Evolutionary conservation across 2,113 vertebrate genomes (phyloP).

Genomic region (Sinocyclocheilus anophthalmus): DNA sequence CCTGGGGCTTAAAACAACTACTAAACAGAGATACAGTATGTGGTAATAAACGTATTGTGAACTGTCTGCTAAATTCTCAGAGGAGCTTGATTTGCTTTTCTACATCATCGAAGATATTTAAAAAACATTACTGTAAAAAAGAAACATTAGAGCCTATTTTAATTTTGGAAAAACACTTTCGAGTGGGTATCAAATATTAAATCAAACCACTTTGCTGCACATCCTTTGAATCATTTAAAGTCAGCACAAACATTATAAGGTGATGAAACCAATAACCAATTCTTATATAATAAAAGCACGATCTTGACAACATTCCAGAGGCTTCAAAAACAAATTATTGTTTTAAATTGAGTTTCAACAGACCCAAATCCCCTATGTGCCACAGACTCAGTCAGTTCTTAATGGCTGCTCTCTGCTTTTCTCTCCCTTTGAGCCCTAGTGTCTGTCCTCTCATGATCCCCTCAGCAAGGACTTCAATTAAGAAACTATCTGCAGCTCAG

Average conservation of each 20-base stretch:
- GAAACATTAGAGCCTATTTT: background rate
- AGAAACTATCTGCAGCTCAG: conserved; percentile 36
- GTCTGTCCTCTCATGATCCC: conserved; percentile 39
- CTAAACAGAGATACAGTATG: background rate
- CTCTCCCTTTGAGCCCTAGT: conserved; percentile 26
- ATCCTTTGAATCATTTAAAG: background rate
- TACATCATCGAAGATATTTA: background rate
- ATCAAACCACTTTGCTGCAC: conserved; percentile 9
- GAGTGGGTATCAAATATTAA: conserved; percentile 9
- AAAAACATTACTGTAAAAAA: background rate
- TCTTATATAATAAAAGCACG: background rate
- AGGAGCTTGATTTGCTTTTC: background rate
- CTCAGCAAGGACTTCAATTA: conserved; percentile 48
- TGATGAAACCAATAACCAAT: conserved; percentile 9
- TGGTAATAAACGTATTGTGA: background rate
- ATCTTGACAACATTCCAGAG: background rate
- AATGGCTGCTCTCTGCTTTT: conserved; percentile 14
- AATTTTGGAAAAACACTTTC: background rate
- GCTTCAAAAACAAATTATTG: background rate
- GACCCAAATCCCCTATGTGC: conserved; percentile 1
- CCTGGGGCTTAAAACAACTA: background rate
- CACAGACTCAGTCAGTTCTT: conserved; percentile 22
- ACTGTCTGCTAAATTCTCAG: background rate
- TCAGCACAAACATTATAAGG: conserved; percentile 13
- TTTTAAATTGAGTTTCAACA: background rate